Evolutionary conservation across 2,797 vertebrate species (phyloP), one percentile per base, ranked within the genome.

Genomic region (Remorina albescens): DNA sequence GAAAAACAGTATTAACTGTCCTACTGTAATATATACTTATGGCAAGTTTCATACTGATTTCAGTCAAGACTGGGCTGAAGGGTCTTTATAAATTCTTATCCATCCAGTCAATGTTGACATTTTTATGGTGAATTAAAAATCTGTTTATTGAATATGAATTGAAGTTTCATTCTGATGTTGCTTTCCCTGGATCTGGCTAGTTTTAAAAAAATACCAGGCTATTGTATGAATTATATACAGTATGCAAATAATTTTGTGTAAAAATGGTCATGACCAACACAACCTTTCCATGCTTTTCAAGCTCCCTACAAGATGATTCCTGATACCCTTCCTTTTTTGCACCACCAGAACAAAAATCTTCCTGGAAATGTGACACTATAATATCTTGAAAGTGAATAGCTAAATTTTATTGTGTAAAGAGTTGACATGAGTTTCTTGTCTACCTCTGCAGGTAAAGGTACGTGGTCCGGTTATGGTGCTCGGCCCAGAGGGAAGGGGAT

Each of bases 401-500:
- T n/a, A n/a, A n/a, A n/a, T n/a, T 36, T 7, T 47, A 26, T 11
- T 28, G 18, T 32, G 26, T 39, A 15, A 58, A 9, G 56, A 58
- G 26, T 34, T 46, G 3, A 42, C 9, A 12, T 18, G 8, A 25
- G 37, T 8, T 23, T 25, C 6, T 76, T 8, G 21, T 60, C 44
- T 42, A 13, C 59, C 18, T 30, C 39, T 70, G 19, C 68, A 92
- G 91, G 89, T 39, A 91, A 79, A 77, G 86, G 89, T 0, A 59
- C 74, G 0, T 86, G 91, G 87, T 92, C 91, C 1, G 83, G 91
- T 1, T 91, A 90, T 1, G 85, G 89, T 0, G 10, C 78, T 6
- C 88, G 90, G 37, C 85, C 87, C 41, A 79, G 89, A 21, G 85
- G 89, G 51, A 91, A 86, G 70, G 92, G 93, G 0, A 93, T 94